Conservation (phyloP, 2,113 vertebrate species). For the Bufo gargarizans region DNA sequence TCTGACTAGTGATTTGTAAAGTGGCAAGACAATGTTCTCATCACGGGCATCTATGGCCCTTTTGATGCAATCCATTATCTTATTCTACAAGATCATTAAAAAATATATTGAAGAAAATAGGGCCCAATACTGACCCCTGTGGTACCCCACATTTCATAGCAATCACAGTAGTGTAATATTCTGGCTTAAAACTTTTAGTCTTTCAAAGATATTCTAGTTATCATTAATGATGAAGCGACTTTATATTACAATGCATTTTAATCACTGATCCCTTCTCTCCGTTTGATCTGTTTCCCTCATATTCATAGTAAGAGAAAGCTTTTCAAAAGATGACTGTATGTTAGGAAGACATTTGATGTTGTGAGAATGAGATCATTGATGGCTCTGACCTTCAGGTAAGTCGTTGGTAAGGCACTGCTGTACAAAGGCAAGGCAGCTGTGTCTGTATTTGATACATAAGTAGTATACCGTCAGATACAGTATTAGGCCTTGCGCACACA, state of each 20-base stretch:
- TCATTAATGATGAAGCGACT: background rate
- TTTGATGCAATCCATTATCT: no score
- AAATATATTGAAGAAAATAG: no score
- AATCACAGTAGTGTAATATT: background rate
- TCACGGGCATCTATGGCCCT: no score
- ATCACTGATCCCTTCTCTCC: background rate
- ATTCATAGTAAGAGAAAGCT: no score
- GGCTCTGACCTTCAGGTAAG: constrained; percentile 35
- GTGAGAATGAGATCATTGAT: background rate
- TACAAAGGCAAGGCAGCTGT: background rate
- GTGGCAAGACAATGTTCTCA: no score
- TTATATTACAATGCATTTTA: background rate
- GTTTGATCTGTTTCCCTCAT: background rate
- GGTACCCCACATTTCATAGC: no score
- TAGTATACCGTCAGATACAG: no score
- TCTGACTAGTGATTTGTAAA: no score
- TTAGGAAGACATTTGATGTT: constrained; percentile 10
- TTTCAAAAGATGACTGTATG: background rate
- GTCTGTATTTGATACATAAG: no score
- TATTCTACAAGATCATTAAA: no score
- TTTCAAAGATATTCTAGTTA: background rate
- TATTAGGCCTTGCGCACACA: no score
- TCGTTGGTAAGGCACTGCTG: background rate
- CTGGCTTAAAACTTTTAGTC: background rate
- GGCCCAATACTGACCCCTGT: no score